phyloP scores from a whole-genome alignment of 2,797 vertebrate genomes.

The Okamejei kenojei region DNA sequence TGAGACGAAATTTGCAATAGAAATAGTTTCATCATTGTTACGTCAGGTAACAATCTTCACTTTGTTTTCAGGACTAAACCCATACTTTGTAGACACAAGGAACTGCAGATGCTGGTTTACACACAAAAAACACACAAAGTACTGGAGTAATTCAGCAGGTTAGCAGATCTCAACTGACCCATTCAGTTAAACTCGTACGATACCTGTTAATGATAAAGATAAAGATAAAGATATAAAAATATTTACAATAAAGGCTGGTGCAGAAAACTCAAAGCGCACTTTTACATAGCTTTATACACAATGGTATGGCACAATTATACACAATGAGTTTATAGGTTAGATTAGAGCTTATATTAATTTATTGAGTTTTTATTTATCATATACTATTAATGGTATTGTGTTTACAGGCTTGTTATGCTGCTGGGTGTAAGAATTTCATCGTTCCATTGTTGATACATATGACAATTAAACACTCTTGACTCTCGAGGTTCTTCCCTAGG shows the following conservation, averaged over 20 bases:
- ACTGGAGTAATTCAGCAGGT: too few species aligned
- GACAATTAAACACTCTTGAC: too few species aligned
- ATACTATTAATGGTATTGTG: too few species aligned
- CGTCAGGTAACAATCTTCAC: slow-evolving; percentile 15
- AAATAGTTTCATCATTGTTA: slow-evolving; percentile 57
- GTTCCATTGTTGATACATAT: too few species aligned
- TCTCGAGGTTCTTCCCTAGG: background rate
- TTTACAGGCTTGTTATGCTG: too few species aligned
- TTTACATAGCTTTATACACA: background rate
- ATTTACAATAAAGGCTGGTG: background rate
- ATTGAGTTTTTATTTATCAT: too few species aligned
- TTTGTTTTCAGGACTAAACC: background rate
- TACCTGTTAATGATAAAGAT: background rate
- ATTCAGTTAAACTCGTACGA: too few species aligned
- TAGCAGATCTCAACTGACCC: too few species aligned
- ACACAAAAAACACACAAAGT: too few species aligned
- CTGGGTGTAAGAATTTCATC: too few species aligned
- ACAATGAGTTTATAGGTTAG: background rate
- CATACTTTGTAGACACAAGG: background rate
- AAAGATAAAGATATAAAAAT: background rate
- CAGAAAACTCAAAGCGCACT: background rate
- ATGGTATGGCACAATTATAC: slow-evolving; percentile 4
- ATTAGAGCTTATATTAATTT: too few species aligned
- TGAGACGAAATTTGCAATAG: slow-evolving; percentile 61
- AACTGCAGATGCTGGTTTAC: too few species aligned